Conservation (phyloP, 2,113 vertebrate species). For the Tragelaphus buxtoni region DNA sequence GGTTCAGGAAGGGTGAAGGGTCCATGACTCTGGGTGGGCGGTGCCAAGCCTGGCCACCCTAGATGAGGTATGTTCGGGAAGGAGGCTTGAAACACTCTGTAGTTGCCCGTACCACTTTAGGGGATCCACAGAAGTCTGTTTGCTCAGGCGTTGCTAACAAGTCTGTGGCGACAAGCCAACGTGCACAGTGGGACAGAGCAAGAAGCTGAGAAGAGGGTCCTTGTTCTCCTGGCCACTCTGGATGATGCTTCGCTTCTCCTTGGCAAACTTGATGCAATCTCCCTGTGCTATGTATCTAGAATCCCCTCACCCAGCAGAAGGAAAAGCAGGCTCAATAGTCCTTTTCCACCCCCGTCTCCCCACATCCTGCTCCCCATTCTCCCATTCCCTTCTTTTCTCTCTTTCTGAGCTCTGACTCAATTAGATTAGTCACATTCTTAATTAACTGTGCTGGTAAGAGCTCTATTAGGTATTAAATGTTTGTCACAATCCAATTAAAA, state of each 20-base stretch:
- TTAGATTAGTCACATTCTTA: conserved; percentile 87
- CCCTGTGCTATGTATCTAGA: neutral
- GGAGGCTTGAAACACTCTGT: neutral
- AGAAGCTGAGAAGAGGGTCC: neutral
- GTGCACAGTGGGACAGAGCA: neutral
- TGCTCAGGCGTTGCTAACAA: conserved; percentile 32
- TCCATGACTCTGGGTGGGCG: neutral
- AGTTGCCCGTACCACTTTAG: neutral
- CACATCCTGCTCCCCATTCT: neutral
- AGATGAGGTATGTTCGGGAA: neutral
- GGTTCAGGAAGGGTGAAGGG: neutral
- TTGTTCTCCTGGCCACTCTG: neutral
- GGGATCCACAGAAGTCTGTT: neutral
- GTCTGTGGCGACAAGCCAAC: neutral
- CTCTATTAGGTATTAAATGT: conserved; percentile 87
- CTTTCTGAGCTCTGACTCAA: conserved; percentile 69
- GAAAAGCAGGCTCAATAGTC: neutral
- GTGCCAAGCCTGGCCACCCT: neutral
- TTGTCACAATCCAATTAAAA: conserved; percentile 88
- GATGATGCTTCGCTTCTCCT: neutral
- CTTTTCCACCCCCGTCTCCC: neutral
- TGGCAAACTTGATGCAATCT: neutral
- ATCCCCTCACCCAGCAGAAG: neutral
- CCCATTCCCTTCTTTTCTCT: conserved; percentile 30
- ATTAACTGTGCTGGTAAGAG: conserved; percentile 86